These are phyloP conservation scores for Chesias legatella DNA, from an alignment of 2,888 invertebrate species.

Conservation along the genomic window DNA sequence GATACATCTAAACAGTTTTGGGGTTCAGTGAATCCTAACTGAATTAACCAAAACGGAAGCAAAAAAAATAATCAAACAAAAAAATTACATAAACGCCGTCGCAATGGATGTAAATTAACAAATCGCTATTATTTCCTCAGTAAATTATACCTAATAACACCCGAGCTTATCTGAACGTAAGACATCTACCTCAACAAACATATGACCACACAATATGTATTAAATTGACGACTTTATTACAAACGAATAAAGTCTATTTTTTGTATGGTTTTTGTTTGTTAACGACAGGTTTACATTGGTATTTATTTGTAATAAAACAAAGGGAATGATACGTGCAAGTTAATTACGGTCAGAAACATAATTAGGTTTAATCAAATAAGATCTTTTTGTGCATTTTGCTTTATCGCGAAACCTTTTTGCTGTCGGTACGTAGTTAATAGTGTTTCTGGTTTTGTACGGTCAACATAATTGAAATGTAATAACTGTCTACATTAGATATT, in stretches of 20 bases:
- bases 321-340: slow-evolving; percentile 73
- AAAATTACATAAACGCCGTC: slow-evolving; percentile 43
- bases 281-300: slow-evolving; percentile 32
- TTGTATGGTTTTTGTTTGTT: slow-evolving; percentile 12
- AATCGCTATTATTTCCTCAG: slow-evolving; percentile 71
- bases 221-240: slow-evolving; percentile 18
- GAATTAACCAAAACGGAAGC: slow-evolving; percentile 5
- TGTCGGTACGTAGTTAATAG: slow-evolving; percentile 40
- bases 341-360: slow-evolving; percentile 75
- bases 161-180: slow-evolving; percentile 65
- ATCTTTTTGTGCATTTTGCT: slow-evolving; percentile 64
- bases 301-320: slow-evolving; percentile 68
- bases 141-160: slow-evolving; percentile 75
- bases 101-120: slow-evolving; percentile 68
- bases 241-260: slow-evolving; percentile 38
- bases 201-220: slow-evolving; percentile 14
- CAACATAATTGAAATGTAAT: slow-evolving; percentile 43
- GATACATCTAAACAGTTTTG: too few species aligned
- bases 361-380: slow-evolving; percentile 78
- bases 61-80: slow-evolving; percentile 19
- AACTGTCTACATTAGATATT: slow-evolving; percentile 29
- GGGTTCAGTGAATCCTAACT: too few species aligned
- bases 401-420: slow-evolving; percentile 48
- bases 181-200: slow-evolving; percentile 51
- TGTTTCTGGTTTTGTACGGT: slow-evolving; percentile 36